phyloP scores from a whole-genome alignment of 2,113 vertebrate species.

The Myrmecobius fasciatus region DNA sequence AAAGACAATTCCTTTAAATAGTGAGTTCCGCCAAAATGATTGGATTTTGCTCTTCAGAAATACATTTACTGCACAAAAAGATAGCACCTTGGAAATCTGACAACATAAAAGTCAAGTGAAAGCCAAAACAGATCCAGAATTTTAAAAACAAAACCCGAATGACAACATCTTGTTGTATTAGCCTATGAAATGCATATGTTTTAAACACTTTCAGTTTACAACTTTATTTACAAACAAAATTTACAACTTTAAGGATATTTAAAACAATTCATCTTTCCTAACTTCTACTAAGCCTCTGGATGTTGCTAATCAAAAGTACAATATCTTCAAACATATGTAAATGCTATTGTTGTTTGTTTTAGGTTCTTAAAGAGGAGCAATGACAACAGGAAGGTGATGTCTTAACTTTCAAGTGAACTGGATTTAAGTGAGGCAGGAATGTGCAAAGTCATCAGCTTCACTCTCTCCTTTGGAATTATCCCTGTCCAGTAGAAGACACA shows the following conservation, averaged over 20 bases:
- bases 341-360: neutral
- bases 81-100: neutral
- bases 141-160: slow-evolving; percentile 13
- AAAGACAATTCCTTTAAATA: neutral
- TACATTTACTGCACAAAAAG: slow-evolving; percentile 11
- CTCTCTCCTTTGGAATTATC: too few species aligned
- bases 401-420: too few species aligned
- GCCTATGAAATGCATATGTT: neutral
- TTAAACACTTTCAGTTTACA: neutral
- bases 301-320: slow-evolving; percentile 6
- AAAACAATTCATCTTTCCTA: neutral
- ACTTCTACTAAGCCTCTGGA: slow-evolving; percentile 19
- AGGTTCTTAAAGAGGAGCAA: too few species aligned
- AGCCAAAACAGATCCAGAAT: neutral
- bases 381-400: too few species aligned
- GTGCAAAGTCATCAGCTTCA: too few species aligned
- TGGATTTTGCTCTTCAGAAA: slow-evolving; percentile 23
- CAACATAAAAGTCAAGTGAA: slow-evolving; percentile 33
- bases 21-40: neutral
- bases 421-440: too few species aligned
- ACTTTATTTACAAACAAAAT: too few species aligned
- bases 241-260: neutral
- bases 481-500: too few species aligned
- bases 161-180: neutral
- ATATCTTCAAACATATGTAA: neutral